Evolutionary conservation across 2,797 vertebrate genomes (phyloP).

Genomic region (Crax fasciolata): DNA sequence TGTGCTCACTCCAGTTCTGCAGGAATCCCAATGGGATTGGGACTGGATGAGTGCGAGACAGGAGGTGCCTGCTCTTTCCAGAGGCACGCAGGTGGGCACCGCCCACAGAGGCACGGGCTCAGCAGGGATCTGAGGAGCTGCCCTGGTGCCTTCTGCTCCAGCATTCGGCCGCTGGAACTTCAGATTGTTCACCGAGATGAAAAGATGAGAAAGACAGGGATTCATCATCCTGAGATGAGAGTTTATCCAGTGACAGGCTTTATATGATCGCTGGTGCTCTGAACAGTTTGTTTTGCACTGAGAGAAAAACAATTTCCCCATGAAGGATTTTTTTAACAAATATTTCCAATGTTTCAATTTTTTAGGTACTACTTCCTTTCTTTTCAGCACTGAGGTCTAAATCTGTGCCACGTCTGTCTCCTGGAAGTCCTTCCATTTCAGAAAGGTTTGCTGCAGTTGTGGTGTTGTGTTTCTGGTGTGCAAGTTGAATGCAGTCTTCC

Average conservation of each 20-base stretch:
- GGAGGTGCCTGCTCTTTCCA: fast-evolving
- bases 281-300: background rate
- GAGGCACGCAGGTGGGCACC: fast-evolving
- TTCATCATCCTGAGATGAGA: constrained; percentile 35
- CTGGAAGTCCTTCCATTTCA: background rate
- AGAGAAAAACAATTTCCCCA: constrained; percentile 22
- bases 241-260: constrained; percentile 1
- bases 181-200: background rate
- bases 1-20: fast-evolving
- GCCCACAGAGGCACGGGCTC: fast-evolving
- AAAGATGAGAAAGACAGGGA: background rate
- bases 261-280: background rate
- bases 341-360: background rate
- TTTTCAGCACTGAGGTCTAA: background rate
- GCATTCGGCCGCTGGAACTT: background rate
- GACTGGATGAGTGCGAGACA: background rate
- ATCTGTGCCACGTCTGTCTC: background rate
- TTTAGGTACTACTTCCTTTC: background rate
- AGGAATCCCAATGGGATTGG: fast-evolving
- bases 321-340: background rate
- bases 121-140: background rate
- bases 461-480: background rate
- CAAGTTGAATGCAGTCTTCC: background rate
- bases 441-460: background rate
- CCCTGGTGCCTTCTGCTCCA: background rate